Conservation (phyloP, 2,113 vertebrate species). For the Anguilla rostrata region DNA sequence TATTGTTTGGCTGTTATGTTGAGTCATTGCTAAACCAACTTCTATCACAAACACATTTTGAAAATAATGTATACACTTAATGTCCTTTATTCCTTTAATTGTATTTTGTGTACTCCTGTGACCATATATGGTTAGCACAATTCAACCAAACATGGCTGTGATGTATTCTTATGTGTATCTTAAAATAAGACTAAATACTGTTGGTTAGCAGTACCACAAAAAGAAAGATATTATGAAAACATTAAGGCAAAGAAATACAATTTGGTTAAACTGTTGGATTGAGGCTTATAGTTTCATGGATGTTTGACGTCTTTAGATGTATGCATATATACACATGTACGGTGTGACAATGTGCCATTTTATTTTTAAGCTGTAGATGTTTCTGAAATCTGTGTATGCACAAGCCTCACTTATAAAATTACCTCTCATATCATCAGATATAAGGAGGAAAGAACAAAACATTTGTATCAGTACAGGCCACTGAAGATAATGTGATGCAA, state of each 20-base stretch:
- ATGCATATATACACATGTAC: slow-evolving; percentile 45
- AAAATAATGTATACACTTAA: neutral
- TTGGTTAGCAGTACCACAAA: neutral
- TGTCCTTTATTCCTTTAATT: neutral
- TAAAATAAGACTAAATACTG: neutral
- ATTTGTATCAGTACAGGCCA: neutral
- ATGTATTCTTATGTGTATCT: neutral
- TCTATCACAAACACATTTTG: neutral
- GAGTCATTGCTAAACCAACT: neutral
- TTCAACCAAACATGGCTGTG: neutral
- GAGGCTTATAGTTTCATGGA: neutral
- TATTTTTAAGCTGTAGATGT: slow-evolving; percentile 63
- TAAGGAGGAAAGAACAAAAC: neutral
- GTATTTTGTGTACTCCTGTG: neutral
- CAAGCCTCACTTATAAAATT: slow-evolving; percentile 63
- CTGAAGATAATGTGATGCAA: neutral
- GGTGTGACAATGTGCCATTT: slow-evolving; percentile 72
- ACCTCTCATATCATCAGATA: neutral
- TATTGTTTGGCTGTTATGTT: neutral
- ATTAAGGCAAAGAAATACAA: neutral
- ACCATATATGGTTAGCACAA: neutral
- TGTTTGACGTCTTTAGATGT: neutral
- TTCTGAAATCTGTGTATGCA: slow-evolving; percentile 70
- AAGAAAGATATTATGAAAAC: neutral
- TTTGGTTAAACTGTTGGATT: neutral